These are phyloP conservation scores for Noctua janthe DNA, from an alignment of 2,888 invertebrate genomes.

Conservation along the genomic window DNA sequence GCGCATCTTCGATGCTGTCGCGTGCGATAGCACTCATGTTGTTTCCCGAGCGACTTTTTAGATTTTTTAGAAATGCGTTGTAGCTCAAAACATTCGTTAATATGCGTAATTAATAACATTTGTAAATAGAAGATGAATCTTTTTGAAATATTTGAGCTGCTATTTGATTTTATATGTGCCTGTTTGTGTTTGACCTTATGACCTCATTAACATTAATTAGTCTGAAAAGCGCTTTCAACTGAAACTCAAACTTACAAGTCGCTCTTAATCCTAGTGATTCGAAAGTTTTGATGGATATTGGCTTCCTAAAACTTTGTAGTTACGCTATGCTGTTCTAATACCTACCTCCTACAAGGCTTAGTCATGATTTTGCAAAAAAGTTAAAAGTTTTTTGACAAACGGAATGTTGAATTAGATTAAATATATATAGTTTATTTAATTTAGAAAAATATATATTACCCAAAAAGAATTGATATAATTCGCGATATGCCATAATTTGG, in stretches of 20 bases:
- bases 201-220: conserved; percentile 60
- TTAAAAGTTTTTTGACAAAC: neutral
- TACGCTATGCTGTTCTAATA: conserved; percentile 14
- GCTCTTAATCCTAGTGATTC: conserved; percentile 61
- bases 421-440: neutral
- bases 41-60: neutral
- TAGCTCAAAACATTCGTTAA: neutral
- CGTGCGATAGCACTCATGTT: neutral
- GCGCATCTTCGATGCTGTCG: neutral
- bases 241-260: conserved; percentile 52
- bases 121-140: neutral
- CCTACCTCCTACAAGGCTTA: conserved; percentile 5
- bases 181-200: conserved; percentile 13
- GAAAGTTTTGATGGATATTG: conserved; percentile 64
- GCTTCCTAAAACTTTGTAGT: conserved; percentile 55
- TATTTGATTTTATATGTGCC: neutral
- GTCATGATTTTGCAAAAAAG: neutral
- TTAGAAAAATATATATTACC: neutral
- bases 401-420: neutral
- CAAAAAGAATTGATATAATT: neutral
- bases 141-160: neutral
- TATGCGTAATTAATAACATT: neutral
- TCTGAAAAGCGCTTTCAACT: conserved; percentile 47
- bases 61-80: neutral
- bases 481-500: neutral